Conservation (phyloP, 30 jellyfish, hydroid and myxozoan species). For the Nemopilema nomurai region DNA sequence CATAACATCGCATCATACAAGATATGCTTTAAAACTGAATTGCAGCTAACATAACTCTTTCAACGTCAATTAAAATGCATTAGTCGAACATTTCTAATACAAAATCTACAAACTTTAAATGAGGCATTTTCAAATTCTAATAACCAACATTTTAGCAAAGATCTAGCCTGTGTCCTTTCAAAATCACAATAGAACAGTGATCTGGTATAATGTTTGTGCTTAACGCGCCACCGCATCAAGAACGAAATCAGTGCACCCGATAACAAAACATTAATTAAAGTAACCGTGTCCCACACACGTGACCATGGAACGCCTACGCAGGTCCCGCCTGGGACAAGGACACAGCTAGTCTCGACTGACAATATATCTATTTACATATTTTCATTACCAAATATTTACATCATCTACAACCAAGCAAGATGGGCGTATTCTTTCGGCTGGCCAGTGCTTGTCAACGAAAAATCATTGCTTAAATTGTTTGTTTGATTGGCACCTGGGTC, state of each 20-base stretch:
- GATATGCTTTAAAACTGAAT: neutral
- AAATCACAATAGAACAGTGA: no score
- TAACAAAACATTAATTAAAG: no score
- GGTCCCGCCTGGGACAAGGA: neutral
- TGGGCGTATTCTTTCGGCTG: slow-evolving; percentile 54
- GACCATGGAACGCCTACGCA: no score
- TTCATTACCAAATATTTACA: slow-evolving; percentile 25
- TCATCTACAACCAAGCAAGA: slow-evolving; percentile 56
- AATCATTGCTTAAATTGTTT: neutral
- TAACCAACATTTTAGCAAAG: neutral
- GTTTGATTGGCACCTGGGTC: neutral
- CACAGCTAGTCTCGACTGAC: neutral
- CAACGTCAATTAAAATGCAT: neutral
- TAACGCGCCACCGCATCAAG: no score
- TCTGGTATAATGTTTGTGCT: no score
- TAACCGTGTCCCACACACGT: no score
- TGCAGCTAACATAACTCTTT: neutral
- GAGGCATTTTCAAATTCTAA: slow-evolving; percentile 17
- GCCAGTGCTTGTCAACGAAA: neutral
- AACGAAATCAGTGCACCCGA: no score
- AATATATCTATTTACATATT: slow-evolving; percentile 22
- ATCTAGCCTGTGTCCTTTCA: neutral
- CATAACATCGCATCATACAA: neutral
- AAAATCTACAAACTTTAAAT: slow-evolving; percentile 40
- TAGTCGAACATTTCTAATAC: neutral